Evolutionary conservation across 2,797 vertebrate species (phyloP), one percentile per base, ranked within the genome.

Genomic region (Peromyscus eremicus): DNA sequence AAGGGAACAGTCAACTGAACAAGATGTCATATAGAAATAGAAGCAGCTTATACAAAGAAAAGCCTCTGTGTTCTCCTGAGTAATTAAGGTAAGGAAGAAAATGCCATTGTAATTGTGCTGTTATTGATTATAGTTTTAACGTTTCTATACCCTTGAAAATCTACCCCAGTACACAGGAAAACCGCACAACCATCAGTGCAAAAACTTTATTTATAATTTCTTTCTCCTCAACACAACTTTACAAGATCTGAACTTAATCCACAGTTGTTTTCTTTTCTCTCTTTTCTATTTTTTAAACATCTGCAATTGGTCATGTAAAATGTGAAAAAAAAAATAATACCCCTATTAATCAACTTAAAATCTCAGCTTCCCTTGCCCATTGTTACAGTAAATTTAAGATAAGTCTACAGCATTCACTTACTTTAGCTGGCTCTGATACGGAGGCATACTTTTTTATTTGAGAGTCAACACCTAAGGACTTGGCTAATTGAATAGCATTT

Each of bases 361-460:
- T 81, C 62, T 66, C 68, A 93, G 19, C 46, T 76, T 96, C 97
- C 17, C 73, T 87, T 80, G 32, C 80, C 96, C 94, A 76, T 4
- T 40, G 77, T 91, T 98, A 94, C 73, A 99, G 98, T 99, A 99
- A 99, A 98, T 99, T 99, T 98, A 99, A 98, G 98, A 99, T 98
- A 97, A 99, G 98, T 98, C 98, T 99, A 98, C 99, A 99, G 97
- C 99, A 99, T 98, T 99, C 99, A 10, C 99, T 99, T 94, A 99
- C 99, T 99, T 99, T 99, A 96, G 98, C 98, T 5, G 99, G 99
- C 98, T 99, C 99, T 34, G 99, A 99, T 94, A 99, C 98, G 73
- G 99, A 99, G 68, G 98, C 98, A 97, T 99, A 99, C 95, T 99
- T 99, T 97, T 99, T 99, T 97, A 99, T 99, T 98, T 99, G 99